These are phyloP conservation scores for Diceros bicornis DNA, from an alignment of 2,797 vertebrate species.

Conservation along the genomic window DNA sequence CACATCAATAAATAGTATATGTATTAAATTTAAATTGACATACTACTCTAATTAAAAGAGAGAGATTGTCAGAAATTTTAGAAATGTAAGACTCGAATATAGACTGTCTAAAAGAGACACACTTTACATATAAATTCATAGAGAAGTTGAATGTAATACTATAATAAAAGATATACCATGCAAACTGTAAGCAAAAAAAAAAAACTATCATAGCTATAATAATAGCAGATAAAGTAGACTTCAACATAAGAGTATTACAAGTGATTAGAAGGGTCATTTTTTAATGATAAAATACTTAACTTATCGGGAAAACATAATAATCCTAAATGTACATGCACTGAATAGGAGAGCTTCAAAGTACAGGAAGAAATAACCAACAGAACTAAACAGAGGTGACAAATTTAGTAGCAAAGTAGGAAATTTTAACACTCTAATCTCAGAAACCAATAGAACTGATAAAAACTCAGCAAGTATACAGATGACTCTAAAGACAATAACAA, in stretches of 20 bases:
- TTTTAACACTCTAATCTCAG: neutral
- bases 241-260: neutral
- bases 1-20: neutral
- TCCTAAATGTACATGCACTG: neutral
- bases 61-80: neutral
- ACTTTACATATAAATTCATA: neutral
- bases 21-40: neutral
- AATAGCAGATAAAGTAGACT: neutral
- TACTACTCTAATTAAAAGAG: neutral
- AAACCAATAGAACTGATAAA: neutral
- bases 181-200: neutral
- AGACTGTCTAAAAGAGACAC: neutral
- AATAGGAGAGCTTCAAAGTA: neutral
- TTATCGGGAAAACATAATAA: neutral
- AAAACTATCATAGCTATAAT: neutral
- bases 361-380: neutral
- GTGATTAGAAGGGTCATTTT: neutral
- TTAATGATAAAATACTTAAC: neutral
- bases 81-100: neutral
- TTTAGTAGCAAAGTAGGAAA: neutral
- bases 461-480: neutral
- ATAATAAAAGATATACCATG: neutral
- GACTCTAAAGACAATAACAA: neutral
- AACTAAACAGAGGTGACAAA: neutral
- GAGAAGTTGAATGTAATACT: neutral